Base-by-base conservation (phyloP, 2,888 invertebrate species). In the Temnothorax rugatulus region DNA sequence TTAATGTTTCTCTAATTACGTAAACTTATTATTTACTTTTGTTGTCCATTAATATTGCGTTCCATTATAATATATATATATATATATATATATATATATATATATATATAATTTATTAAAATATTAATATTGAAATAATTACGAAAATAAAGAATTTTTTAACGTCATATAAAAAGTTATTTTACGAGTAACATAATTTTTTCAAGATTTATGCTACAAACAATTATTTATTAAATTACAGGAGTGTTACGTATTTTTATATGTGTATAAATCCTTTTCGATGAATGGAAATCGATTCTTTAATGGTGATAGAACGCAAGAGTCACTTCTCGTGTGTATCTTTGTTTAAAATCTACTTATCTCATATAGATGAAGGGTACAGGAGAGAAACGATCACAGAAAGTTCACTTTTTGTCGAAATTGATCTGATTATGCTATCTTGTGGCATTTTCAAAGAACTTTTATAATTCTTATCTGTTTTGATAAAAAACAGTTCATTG, bases 1-100 rank as follows among this genome's bases (percentile, higher is more conserved):
- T 66, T 64, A 64, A 59, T 71, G 18, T 81, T 81, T 61, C 11
- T 4, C 29, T 57, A 77, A 77, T 44, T 59, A 47, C n/a, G 44
- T 50, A 34, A 52, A 38, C 21, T 59, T 21, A 57, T 50, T 41
- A 29, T 4, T 25, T 34, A 21, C 18, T n/a, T 69, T 68, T n/a
- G 11, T 64, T 64, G 34, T 21, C 0, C 11, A 29, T 13, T 25
- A 41, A 64, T 7, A 21, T 25, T 50, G 18, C 7, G 9, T 66
- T 41, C 0, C 4, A 25, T 25, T 44, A 25, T 41, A 15, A 38
- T 41, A n/a, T 41, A 44, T 41, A 25, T 64, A 41, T 38, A n/a
- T 3, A 9, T 34, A 63, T 34, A 18, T 34, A 63, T 34, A 18
- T n/a, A n/a, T n/a, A 38, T 41, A n/a, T 41, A 44, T 41, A 25